These are phyloP conservation scores for Nomada ruficornis DNA, from an alignment of 2,888 invertebrate species.

Conservation along the genomic window DNA sequence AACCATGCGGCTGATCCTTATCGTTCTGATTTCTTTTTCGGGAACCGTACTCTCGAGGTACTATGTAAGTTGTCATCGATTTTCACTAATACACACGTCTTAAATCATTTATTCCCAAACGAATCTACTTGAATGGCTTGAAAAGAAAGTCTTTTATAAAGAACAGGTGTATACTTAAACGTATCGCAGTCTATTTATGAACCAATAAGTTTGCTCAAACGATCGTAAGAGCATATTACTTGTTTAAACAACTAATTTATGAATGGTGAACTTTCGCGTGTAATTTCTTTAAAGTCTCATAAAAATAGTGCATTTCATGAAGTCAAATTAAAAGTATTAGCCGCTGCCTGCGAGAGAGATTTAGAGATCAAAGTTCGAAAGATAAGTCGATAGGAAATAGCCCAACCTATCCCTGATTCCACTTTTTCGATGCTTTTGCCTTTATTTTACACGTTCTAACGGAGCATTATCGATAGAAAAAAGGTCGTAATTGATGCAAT, in stretches of 20 bases:
- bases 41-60: slow-evolving; percentile 65
- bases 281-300: not conserved
- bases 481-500: not conserved
- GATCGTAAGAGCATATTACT: not conserved
- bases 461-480: not conserved
- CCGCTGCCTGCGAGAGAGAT: slow-evolving; percentile 61
- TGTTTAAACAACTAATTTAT: slow-evolving; percentile 2
- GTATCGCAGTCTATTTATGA: not conserved
- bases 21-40: slow-evolving; percentile 66
- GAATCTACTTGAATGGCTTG: not conserved
- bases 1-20: slow-evolving; percentile 72
- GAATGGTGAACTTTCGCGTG: not conserved
- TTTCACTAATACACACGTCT: not conserved
- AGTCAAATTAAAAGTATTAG: slow-evolving; percentile 31
- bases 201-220: not conserved
- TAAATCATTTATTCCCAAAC: not conserved
- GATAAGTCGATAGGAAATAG: slow-evolving; percentile 72
- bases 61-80: slow-evolving; percentile 70
- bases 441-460: slow-evolving; percentile 5
- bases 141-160: not conserved
- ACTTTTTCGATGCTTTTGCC: slow-evolving; percentile 28
- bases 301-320: slow-evolving; percentile 18
- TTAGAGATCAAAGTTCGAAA: slow-evolving; percentile 77
- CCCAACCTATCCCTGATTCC: slow-evolving; percentile 53
- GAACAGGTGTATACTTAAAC: not conserved